A percentile compares a stretch with the other conserved stretches of the same genome.
Conservation (phyloP, 2,797 vertebrate genomes). For the Natrix natrix region DNA sequence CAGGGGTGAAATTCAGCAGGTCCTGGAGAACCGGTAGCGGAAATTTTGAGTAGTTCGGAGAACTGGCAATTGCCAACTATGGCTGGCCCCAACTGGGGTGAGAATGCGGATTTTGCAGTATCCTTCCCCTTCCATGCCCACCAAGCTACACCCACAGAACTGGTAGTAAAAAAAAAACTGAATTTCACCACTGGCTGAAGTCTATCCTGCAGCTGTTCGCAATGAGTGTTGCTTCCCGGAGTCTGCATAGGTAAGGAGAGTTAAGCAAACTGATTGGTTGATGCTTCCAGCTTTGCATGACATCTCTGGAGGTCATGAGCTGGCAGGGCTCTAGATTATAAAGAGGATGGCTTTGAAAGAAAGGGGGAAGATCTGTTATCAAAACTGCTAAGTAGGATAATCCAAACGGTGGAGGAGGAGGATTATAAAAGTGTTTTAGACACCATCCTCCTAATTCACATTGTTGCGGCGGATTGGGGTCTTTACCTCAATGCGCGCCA, state of each 20-base stretch:
- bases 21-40: too few species aligned
- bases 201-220: background rate
- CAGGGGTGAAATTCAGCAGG: too few species aligned
- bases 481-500: too few species aligned
- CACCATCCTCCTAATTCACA: background rate
- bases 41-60: too few species aligned
- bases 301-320: background rate
- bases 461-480: too few species aligned
- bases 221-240: background rate
- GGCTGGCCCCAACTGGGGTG: too few species aligned
- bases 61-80: too few species aligned
- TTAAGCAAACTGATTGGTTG: background rate
- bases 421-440: background rate
- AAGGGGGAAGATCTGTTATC: background rate
- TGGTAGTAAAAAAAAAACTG: too few species aligned
- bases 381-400: background rate
- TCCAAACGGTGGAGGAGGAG: background rate
- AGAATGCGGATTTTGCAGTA: too few species aligned
- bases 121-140: too few species aligned
- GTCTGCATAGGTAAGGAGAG: background rate
- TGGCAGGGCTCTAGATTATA: background rate
- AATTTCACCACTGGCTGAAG: too few species aligned
- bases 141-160: too few species aligned
- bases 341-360: background rate
- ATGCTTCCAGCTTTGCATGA: background rate